Evolutionary conservation across 2,113 vertebrate genomes (phyloP).

Genomic region (Apaloderma vittatum): DNA sequence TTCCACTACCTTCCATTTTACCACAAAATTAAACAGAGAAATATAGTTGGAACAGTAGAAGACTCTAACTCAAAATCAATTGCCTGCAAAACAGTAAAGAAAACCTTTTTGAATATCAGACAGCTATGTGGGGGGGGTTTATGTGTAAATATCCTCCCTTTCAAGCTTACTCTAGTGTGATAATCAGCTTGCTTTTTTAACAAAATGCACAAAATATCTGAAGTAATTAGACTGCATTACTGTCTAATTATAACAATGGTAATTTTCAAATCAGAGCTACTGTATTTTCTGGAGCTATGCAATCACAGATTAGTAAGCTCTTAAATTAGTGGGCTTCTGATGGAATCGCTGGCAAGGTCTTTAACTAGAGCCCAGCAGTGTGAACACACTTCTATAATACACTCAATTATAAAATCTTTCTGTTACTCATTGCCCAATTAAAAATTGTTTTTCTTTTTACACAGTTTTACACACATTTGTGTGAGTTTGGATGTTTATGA

Average conservation of each 20-base stretch:
- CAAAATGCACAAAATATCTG: slow-evolving; percentile 27
- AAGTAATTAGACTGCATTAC: slow-evolving; percentile 32
- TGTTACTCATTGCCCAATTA: background rate
- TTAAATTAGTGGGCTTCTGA: slow-evolving; percentile 17
- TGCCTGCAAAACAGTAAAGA: background rate
- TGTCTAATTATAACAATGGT: slow-evolving; percentile 29
- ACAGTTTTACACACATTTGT: background rate
- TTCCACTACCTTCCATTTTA: background rate
- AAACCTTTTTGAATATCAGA: background rate
- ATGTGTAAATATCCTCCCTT: background rate
- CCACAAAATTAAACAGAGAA: background rate
- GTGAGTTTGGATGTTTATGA: background rate
- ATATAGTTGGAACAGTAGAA: background rate
- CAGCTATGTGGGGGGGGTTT: background rate
- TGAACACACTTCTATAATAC: slow-evolving; percentile 4
- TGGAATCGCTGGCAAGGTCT: background rate
- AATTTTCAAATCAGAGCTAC: slow-evolving; percentile 55
- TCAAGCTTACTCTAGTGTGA: background rate
- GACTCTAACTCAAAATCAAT: background rate
- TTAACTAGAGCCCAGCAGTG: background rate
- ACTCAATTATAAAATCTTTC: slow-evolving; percentile 26
- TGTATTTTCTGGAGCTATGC: slow-evolving; percentile 26
- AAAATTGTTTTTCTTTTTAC: background rate
- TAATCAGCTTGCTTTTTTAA: slow-evolving; percentile 7
- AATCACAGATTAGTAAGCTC: slow-evolving; percentile 27